phyloP scores from a whole-genome alignment of 2,113 vertebrate species.

The Cyanoliseus patagonus region DNA sequence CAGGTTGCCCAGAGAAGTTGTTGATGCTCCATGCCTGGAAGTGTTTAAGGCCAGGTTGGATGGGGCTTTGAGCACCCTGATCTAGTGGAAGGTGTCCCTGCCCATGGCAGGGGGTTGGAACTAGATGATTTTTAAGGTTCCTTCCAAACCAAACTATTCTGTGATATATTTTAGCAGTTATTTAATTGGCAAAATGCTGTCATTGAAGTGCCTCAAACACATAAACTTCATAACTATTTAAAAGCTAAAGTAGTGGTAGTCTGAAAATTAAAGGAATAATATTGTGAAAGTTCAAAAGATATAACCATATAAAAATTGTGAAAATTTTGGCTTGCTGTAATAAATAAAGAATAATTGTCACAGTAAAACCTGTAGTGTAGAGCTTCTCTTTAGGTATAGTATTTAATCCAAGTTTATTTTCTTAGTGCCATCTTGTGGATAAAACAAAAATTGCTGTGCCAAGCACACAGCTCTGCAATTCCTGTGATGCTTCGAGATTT shows the following conservation, averaged over 20 bases:
- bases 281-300: neutral
- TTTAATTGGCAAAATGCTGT: neutral
- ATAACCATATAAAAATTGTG: neutral
- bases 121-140: neutral
- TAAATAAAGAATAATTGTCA: neutral
- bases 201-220: neutral
- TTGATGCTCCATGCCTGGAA: neutral
- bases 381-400: neutral
- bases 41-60: neutral
- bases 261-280: neutral
- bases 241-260: neutral
- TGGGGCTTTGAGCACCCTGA: neutral
- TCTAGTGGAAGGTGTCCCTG: neutral
- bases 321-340: neutral
- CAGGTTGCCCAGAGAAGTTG: neutral
- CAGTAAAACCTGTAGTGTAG: neutral
- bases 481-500: neutral
- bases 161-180: neutral
- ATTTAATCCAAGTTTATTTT: conserved; percentile 28
- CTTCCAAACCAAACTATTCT: neutral
- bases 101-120: neutral
- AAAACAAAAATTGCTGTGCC: neutral
- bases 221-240: neutral
- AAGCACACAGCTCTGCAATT: neutral
- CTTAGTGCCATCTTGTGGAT: conserved; percentile 72